Conservation (phyloP, 2,113 vertebrate species). For the Amphilophus citrinellus region DNA sequence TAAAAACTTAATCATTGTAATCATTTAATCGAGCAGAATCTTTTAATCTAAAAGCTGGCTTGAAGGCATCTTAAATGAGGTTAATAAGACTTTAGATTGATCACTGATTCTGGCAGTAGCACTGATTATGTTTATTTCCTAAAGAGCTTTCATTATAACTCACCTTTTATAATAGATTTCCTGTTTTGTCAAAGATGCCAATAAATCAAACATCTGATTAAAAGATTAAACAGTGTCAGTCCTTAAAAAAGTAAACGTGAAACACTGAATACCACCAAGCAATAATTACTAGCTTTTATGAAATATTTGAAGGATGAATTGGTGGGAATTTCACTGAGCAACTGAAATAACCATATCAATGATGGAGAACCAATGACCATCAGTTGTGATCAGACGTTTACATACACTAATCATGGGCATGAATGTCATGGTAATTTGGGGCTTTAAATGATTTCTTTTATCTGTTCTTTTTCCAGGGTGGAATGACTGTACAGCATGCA, state of each 20-base stretch:
- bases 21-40: not conserved
- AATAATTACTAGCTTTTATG: too few species aligned
- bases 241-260: not conserved
- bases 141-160: constrained; percentile 10
- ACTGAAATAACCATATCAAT: too few species aligned
- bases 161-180: not conserved
- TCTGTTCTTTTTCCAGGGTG: too few species aligned
- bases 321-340: too few species aligned
- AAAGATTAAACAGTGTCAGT: not conserved
- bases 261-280: too few species aligned
- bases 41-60: not conserved
- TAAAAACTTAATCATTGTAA: not conserved
- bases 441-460: too few species aligned
- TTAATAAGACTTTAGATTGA: not conserved
- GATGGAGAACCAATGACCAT: not conserved
- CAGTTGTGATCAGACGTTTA: not conserved
- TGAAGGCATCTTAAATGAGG: not conserved
- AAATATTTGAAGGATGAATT: too few species aligned
- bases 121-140: not conserved
- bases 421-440: too few species aligned
- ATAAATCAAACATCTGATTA: not conserved
- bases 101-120: not conserved
- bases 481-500: too few species aligned
- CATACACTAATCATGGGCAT: not conserved
- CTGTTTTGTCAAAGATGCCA: not conserved